Conservation (phyloP, 2,888 invertebrate species). For the Erebia ligea region DNA sequence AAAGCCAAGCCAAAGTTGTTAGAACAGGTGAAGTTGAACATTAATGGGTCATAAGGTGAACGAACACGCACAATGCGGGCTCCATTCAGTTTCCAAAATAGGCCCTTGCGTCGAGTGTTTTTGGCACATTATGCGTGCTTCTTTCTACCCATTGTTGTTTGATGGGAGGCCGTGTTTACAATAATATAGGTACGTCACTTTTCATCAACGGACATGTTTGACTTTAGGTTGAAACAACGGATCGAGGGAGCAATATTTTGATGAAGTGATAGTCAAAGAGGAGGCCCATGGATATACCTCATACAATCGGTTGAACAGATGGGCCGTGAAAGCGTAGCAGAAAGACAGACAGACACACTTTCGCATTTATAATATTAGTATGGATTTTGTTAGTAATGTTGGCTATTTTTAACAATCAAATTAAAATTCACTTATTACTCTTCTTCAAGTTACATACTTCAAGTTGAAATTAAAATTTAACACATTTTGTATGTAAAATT, state of each 20-base stretch:
- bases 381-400: no score
- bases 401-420: neutral
- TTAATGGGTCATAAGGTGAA: conserved; percentile 38
- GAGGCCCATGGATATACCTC: neutral
- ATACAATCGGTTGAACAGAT: no score
- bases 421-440: neutral
- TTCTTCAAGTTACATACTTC: neutral
- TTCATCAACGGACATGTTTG: conserved; percentile 27
- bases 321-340: no score
- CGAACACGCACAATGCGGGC: conserved; percentile 28
- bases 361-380: no score
- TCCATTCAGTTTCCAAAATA: conserved; percentile 20
- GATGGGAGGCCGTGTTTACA: conserved; percentile 28
- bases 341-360: no score
- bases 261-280: conserved; percentile 8
- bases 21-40: conserved; percentile 34
- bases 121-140: conserved; percentile 28
- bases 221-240: conserved; percentile 23
- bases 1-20: conserved; percentile 12
- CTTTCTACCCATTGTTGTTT: conserved; percentile 35
- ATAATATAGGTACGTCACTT: conserved; percentile 24
- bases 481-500: neutral
- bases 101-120: conserved; percentile 27
- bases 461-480: neutral
- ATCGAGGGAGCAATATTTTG: neutral